Base-by-base conservation (phyloP, 2,888 invertebrate species). In the Synergus japonicus region DNA sequence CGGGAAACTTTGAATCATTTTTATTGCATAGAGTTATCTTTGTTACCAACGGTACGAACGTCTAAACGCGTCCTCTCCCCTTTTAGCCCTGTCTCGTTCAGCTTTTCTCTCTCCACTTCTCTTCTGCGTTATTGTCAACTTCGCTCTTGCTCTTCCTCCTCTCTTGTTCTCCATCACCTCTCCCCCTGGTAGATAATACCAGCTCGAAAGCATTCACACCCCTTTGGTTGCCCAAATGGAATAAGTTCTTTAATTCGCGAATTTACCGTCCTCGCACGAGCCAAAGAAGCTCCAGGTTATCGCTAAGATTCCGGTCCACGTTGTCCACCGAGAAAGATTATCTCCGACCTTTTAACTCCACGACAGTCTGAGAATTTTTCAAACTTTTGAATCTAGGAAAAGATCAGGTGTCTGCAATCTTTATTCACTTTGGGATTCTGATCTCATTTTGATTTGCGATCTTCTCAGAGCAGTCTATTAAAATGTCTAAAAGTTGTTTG, bases 1-100 rank as follows among this genome's bases (percentile, higher is more conserved):
- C 92, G 92, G 92, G 92, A 92, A 92, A 92, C 92, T 92, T 92
- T 92, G 92, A 92, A 92, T 92, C 92, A 92, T 92, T 92, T 92
- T 92, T 92, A 92, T 92, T 92, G 92, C 92, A 92, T 91, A 91
- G 92, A 92, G 91, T 92, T 92, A 92, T 92, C 92, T 92, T 92
- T 92, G 92, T 92, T 92, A 92, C 89, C 90, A 89, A 89, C 91
- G 90, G 89, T 89, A 90, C 89, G 91, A 91, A 91, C 91, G 90
- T 91, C 91, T 92, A 91, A 91, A 91, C 91, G 90, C 88, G 90
- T 88, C 88, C 90, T 89, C 86, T 87, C 87, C 84, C 87, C 90
- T 89, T 85, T 87, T 87, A 83, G 29, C 87, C 85, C 84, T 83
- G 85, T 84, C 84, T 84, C 86, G 83, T 67, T 82, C 86, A 79